Evolutionary conservation across 2,797 vertebrate species (phyloP).

Genomic region (Danio choprae): DNA sequence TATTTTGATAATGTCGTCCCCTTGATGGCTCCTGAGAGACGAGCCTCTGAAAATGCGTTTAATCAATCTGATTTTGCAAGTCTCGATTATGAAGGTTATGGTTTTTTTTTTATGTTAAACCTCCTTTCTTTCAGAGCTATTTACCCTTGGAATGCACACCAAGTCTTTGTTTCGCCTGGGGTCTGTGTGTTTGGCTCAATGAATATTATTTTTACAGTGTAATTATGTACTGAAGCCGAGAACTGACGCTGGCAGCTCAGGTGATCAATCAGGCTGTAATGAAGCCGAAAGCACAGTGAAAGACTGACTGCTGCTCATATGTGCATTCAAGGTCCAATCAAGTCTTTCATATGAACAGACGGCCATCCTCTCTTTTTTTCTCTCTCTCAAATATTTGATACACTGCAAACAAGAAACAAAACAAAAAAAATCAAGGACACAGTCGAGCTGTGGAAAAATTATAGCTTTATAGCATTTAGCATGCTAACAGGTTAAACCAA

Average conservation of each 20-base stretch:
- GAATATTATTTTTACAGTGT: constrained; percentile 61
- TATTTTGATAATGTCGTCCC: constrained; percentile 18
- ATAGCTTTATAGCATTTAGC: constrained; percentile 5
- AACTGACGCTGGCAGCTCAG: constrained; percentile 64
- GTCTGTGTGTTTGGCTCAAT: constrained; percentile 52
- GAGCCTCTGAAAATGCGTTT: constrained; percentile 18
- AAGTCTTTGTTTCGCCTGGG: constrained; percentile 60
- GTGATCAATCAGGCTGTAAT: constrained; percentile 76
- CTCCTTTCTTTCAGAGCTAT: constrained; percentile 4
- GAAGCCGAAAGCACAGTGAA: constrained; percentile 64
- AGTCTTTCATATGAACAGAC: neutral
- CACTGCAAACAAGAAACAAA: neutral
- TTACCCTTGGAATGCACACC: constrained; percentile 59
- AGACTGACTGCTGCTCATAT: constrained; percentile 68
- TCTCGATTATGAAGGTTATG: neutral
- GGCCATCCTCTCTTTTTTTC: neutral
- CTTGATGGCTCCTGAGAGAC: constrained; percentile 1
- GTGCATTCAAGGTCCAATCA: constrained; percentile 64
- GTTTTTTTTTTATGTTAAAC: constrained; percentile 22
- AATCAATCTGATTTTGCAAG: constrained; percentile 1
- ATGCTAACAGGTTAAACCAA: constrained; percentile 34
- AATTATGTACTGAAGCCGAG: constrained; percentile 70
- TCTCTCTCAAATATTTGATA: neutral
- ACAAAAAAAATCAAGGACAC: neutral
- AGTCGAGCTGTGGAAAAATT: neutral